Base-by-base conservation (phyloP, 2,888 invertebrate genomes). In the Caenorhabditis sp. region DNA sequence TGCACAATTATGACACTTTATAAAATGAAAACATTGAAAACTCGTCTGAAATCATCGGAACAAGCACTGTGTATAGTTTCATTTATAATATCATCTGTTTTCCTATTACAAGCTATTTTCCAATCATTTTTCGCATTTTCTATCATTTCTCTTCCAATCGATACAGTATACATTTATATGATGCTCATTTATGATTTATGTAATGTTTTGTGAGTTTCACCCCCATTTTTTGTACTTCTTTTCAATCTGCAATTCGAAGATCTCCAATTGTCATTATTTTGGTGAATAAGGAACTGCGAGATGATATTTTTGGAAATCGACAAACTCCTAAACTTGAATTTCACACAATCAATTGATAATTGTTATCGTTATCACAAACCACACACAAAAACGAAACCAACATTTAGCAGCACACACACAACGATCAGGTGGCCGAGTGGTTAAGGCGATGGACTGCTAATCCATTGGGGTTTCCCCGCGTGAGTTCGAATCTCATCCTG, bases 401-500 rank as follows among this genome's bases (percentile, higher is more conserved):
- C 5, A 43, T 43, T 43, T 43, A 10, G 31, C 31, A 31, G 31
- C 31, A 31, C 5, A 31, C 5, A 31, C 4, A 43, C 21, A 21
- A 69, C 73, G 80, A 80, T 81, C 81, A 83, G 81, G 83, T 85
- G 85, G 85, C 85, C 85, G 85, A 85, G 85, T 85, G 85, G 85
- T 86, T 85, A 85, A 86, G 85, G 85, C 84, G 85, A 81, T 85
- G 84, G 86, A 85, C 86, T 85, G 86, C 86, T 86, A 85, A 86
- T 86, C 85, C 84, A 84, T 83, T 86, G 81, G 82, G 82, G 68
- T 81, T 78, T 82, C 66, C 83, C 81, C 81, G 83, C 82, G 81
- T 79, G 79, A 81, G 83, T 83, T 83, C 83, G 82, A 83, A 83
- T 83, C 83, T 76, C 81, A 59, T 59, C 59, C 59, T 59, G 59